Percentiles rank a stretch among this genome's conserved stretches.
Conservation (phyloP, 2,113 vertebrate species). For the Polypterus bichir region DNA sequence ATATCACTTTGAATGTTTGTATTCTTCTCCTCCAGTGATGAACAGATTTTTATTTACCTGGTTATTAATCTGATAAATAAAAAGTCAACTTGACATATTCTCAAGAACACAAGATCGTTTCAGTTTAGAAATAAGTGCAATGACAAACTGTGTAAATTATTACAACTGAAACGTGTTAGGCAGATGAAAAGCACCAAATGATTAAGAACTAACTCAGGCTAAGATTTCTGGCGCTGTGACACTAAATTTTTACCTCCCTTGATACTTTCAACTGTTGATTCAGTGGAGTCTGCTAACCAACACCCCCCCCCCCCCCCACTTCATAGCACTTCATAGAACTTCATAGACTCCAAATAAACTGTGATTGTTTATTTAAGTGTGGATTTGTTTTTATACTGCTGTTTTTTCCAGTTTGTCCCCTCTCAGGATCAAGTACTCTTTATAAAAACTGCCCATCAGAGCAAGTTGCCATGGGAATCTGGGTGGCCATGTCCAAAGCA, state of each 20-base stretch:
- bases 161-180: not conserved
- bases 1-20: too few species aligned
- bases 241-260: slow-evolving; percentile 1
- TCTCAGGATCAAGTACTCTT: slow-evolving; percentile 32
- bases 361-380: slow-evolving; percentile 29
- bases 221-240: slow-evolving; percentile 6
- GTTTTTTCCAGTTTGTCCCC: slow-evolving; percentile 29
- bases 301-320: too few species aligned
- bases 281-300: slow-evolving; percentile 13
- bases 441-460: slow-evolving; percentile 33
- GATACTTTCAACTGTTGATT: slow-evolving; percentile 11
- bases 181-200: not conserved
- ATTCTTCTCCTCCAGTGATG: too few species aligned
- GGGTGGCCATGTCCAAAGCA: slow-evolving; percentile 25
- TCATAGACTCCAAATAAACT: slow-evolving; percentile 28
- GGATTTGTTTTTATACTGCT: slow-evolving; percentile 17
- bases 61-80: too few species aligned
- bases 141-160: not conserved
- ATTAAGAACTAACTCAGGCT: not conserved
- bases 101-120: too few species aligned
- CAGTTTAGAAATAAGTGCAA: not conserved
- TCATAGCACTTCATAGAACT: too few species aligned
- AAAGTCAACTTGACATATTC: too few species aligned
- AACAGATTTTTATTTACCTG: too few species aligned
- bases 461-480: slow-evolving; percentile 31